These are phyloP conservation scores for Neodiprion lecontei DNA, from an alignment of 1,140 invertebrate species.

Conservation along the genomic window DNA sequence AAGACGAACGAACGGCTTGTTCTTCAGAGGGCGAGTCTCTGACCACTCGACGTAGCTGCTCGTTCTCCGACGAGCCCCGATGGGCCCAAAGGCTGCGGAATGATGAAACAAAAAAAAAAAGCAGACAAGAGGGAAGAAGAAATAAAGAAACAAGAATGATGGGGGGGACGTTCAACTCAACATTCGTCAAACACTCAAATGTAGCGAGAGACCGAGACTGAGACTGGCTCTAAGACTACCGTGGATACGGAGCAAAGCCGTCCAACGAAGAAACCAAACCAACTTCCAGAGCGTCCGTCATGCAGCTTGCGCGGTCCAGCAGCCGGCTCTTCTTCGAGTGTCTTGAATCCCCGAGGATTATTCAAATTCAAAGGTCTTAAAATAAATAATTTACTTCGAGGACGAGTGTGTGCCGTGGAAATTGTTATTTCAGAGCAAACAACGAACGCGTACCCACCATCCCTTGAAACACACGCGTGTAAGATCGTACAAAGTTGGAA, in stretches of 20 bases:
- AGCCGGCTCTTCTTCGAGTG: conserved; percentile 38
- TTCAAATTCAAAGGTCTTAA: conserved; percentile 49
- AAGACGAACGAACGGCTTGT: neutral
- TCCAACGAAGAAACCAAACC: neutral
- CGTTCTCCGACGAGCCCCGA: neutral
- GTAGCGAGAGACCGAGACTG: neutral
- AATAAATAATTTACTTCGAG: conserved; percentile 38
- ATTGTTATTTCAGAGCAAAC: conserved; percentile 6
- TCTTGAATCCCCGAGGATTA: conserved; percentile 45
- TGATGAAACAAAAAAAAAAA: neutral
- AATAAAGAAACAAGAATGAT: neutral
- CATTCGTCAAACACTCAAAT: conserved; percentile 7
- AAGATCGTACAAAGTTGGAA: too few relatives aligned
- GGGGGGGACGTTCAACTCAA: neutral
- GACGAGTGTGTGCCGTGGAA: neutral
- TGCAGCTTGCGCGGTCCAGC: neutral
- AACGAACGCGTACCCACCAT: neutral
- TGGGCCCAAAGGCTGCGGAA: neutral
- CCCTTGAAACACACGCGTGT: too few relatives aligned
- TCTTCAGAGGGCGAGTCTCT: neutral
- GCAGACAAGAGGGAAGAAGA: neutral
- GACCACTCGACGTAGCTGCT: neutral
- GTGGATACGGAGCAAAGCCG: neutral
- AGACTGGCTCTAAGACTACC: neutral
- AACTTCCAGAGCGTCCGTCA: too few relatives aligned